phyloP scores from a whole-genome alignment of 2,113 vertebrate genomes.

The Campylomormyrus numenius region DNA sequence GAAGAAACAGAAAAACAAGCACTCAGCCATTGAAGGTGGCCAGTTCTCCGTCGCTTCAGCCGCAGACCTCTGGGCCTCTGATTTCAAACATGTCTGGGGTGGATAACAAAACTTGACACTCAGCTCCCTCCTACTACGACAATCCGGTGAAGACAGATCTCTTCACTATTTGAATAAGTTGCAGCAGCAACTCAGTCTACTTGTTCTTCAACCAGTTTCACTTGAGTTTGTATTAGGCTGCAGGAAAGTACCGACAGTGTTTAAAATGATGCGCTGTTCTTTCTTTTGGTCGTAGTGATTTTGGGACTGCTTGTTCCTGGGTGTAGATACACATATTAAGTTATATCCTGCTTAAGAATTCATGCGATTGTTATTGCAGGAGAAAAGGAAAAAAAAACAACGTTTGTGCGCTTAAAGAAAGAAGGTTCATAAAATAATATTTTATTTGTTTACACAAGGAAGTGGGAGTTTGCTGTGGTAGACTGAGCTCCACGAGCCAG shows the following conservation, averaged over 20 bases:
- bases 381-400: background rate
- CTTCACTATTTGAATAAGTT: background rate
- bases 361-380: background rate
- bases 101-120: background rate
- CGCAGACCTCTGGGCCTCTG: background rate
- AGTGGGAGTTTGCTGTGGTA: background rate
- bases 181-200: background rate
- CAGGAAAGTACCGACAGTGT: background rate
- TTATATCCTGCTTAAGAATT: background rate
- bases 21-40: background rate
- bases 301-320: background rate
- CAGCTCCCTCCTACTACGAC: background rate
- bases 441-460: background rate
- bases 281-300: background rate
- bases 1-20: constrained; percentile 16
- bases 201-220: background rate
- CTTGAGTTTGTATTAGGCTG: background rate
- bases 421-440: background rate
- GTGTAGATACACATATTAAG: background rate
- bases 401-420: background rate
- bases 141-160: background rate
- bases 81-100: background rate
- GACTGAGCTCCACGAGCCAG: background rate
- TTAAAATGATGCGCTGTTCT: background rate
- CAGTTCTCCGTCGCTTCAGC: background rate